These are phyloP conservation scores for Brachionus rotundiformis DNA, from an alignment of 1,140 invertebrate species.

Conservation along the genomic window DNA sequence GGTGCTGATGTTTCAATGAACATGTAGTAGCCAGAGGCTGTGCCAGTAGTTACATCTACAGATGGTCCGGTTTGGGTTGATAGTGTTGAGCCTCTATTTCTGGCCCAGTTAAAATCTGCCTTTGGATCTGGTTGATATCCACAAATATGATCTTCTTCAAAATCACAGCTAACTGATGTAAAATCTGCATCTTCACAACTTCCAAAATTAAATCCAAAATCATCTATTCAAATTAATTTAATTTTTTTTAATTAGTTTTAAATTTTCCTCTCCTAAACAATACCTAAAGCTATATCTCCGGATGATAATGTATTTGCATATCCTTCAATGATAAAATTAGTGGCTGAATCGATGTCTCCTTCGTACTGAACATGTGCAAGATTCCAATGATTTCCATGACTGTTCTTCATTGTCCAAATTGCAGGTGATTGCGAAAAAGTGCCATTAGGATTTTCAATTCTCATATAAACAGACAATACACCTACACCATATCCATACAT, in stretches of 20 bases:
- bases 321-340: slow-evolving; percentile 44
- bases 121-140: slow-evolving; percentile 25
- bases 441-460: neutral
- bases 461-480: slow-evolving; percentile 19
- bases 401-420: slow-evolving; percentile 41
- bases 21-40: slow-evolving; percentile 54
- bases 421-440: neutral
- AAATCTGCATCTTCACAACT: neutral
- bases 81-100: slow-evolving; percentile 53
- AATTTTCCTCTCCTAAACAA: no score
- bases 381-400: slow-evolving; percentile 47
- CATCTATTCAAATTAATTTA: slow-evolving; percentile 36
- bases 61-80: slow-evolving; percentile 57
- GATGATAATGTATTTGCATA: neutral
- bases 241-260: no score
- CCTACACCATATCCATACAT: neutral
- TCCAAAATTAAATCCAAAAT: slow-evolving; percentile 30
- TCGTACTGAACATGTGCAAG: slow-evolving; percentile 8
- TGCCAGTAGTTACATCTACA: slow-evolving; percentile 53
- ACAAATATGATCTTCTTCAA: slow-evolving; percentile 45
- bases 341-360: neutral
- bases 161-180: slow-evolving; percentile 8
- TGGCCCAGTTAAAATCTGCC: slow-evolving; percentile 50
- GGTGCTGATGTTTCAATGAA: slow-evolving; percentile 55
- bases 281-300: slow-evolving; percentile 41